phyloP scores from a whole-genome alignment of 2,797 vertebrate species.

The Pipistrellus pipistrellus region DNA sequence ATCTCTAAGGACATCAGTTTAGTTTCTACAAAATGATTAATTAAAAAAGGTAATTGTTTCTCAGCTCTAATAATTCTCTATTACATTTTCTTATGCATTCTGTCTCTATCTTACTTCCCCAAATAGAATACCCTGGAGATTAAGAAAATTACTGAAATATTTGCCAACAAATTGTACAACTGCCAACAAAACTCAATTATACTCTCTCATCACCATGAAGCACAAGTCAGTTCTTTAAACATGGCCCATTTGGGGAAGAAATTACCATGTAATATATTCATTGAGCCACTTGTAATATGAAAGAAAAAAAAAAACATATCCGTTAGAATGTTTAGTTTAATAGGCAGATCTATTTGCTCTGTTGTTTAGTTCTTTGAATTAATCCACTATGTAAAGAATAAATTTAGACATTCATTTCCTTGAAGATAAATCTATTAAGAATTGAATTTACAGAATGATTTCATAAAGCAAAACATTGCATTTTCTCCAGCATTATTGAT shows the following conservation, averaged over 20 bases:
- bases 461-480: conserved; percentile 48
- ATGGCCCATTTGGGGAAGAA: conserved; percentile 43
- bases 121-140: background rate
- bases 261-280: conserved; percentile 15
- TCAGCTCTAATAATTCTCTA: conserved; percentile 44
- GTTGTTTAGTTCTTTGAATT: conserved; percentile 33
- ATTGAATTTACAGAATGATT: conserved; percentile 66
- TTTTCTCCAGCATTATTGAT: conserved; percentile 75
- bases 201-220: background rate
- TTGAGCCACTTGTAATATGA: background rate
- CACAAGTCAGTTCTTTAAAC: conserved; percentile 29
- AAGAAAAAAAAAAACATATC: background rate
- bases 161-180: conserved; percentile 34
- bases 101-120: background rate
- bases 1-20: conserved; percentile 28
- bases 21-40: conserved; percentile 40
- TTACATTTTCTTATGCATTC: conserved; percentile 22
- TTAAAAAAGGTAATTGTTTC: conserved; percentile 4
- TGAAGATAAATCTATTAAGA: conserved; percentile 61
- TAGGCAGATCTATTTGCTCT: conserved; percentile 66
- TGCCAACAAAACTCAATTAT: conserved; percentile 45
- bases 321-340: conserved; percentile 50
- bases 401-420: conserved; percentile 66
- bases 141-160: conserved; percentile 68
- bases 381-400: conserved; percentile 68